These are phyloP conservation scores for Aphelocoma coerulescens DNA, from an alignment of 2,113 vertebrate genomes.

Conservation along the genomic window DNA sequence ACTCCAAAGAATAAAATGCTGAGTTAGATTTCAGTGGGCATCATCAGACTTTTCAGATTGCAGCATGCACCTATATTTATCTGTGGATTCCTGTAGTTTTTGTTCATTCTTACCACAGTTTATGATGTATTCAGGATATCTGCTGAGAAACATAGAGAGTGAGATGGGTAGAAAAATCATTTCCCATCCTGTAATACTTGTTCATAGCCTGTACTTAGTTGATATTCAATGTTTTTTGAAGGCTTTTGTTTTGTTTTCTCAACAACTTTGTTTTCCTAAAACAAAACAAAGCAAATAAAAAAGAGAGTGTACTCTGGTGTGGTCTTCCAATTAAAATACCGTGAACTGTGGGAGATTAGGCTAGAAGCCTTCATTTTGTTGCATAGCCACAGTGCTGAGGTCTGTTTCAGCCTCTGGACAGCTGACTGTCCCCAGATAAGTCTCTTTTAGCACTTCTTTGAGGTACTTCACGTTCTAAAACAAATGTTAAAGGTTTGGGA, in stretches of 20 bases:
- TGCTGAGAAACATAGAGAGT: not conserved
- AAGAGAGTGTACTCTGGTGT: not conserved
- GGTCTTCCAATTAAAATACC: not conserved
- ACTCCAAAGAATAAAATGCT: not conserved
- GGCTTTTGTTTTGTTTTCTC: not conserved
- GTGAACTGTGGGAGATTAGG: not conserved
- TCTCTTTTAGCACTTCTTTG: not conserved
- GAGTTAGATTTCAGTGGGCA: not conserved
- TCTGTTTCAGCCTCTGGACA: not conserved
- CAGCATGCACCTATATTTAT: not conserved
- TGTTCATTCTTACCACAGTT: not conserved
- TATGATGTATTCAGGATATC: not conserved
- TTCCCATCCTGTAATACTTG: not conserved
- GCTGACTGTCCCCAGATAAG: not conserved
- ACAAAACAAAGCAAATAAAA: not conserved
- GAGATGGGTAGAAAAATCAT: not conserved
- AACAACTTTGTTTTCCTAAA: not conserved
- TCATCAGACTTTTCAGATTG: not conserved
- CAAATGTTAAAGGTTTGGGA: not conserved
- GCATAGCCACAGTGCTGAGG: not conserved
- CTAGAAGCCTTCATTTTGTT: not conserved
- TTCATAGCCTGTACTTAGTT: not conserved
- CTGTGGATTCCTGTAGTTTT: not conserved
- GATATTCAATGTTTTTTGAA: not conserved
- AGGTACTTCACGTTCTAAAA: not conserved